Evolutionary conservation across 1,140 invertebrate species (phyloP).

Genomic region (Drosophila mojavensis): DNA sequence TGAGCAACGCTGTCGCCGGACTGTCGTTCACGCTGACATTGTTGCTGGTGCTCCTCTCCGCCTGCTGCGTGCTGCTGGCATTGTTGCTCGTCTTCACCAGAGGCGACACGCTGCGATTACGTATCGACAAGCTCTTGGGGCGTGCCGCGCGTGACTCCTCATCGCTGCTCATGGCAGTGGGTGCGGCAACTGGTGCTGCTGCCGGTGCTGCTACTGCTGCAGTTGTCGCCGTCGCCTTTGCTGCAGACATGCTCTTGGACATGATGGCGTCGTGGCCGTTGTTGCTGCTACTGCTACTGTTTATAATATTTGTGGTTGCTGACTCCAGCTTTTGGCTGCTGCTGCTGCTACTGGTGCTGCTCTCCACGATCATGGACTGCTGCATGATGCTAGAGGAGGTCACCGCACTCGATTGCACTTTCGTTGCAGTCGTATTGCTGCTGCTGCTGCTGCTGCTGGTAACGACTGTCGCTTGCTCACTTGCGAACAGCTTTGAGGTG

Average conservation of each 20-base stretch:
- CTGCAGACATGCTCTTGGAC: slow-evolving; percentile 60
- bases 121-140: slow-evolving; percentile 76
- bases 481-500: slow-evolving; percentile 68
- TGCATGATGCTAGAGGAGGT: slow-evolving; percentile 69
- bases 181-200: slow-evolving; percentile 29
- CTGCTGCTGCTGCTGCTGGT: slow-evolving; percentile 43
- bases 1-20: slow-evolving; percentile 43
- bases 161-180: slow-evolving; percentile 51
- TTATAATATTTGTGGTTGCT: slow-evolving; percentile 11
- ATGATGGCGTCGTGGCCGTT: slow-evolving; percentile 62
- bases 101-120: slow-evolving; percentile 79
- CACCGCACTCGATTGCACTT: slow-evolving; percentile 79
- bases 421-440: slow-evolving; percentile 54
- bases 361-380: slow-evolving; percentile 71
- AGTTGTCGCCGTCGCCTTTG: slow-evolving; percentile 32
- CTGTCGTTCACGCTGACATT: slow-evolving; percentile 58
- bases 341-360: slow-evolving; percentile 48
- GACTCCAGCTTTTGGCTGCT: slow-evolving; percentile 45
- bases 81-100: slow-evolving; percentile 45
- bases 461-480: slow-evolving; percentile 49
- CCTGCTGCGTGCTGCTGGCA: slow-evolving; percentile 44
- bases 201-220: slow-evolving; percentile 28
- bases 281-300: slow-evolving; percentile 71
- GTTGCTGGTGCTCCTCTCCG: slow-evolving; percentile 50
- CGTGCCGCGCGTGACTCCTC: slow-evolving; percentile 68